These are phyloP conservation scores for Helicorthomorpha holstii DNA, from an alignment of 1,140 invertebrate species.

Conservation along the genomic window DNA sequence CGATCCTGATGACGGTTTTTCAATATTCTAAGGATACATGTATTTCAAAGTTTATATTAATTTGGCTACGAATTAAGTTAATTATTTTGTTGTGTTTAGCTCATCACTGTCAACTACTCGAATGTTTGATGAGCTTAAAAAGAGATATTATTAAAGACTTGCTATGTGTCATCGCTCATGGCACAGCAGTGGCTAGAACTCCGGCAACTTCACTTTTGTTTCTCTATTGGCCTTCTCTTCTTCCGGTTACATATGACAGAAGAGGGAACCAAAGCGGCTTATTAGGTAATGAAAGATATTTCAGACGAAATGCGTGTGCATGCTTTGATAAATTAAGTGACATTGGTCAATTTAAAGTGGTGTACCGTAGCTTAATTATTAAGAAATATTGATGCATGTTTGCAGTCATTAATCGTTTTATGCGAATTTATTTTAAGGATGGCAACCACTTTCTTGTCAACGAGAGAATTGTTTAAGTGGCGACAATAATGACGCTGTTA, in stretches of 20 bases:
- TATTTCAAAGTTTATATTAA: conserved; percentile 24
- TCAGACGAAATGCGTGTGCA: too few species aligned
- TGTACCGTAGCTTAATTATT: background rate
- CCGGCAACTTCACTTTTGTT: conserved; percentile 92
- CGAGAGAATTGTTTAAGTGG: conserved; percentile 17
- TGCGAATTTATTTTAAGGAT: too few species aligned
- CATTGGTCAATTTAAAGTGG: background rate
- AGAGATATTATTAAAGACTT: conserved; percentile 78
- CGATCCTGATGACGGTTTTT: conserved; percentile 93
- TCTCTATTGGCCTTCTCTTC: conserved; percentile 98
- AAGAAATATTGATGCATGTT: background rate
- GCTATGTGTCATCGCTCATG: conserved; percentile 90
- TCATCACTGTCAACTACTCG: conserved; percentile 83
- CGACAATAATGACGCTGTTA: conserved; percentile 19
- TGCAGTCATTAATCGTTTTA: too few species aligned
- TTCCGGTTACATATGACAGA: conserved; percentile 79
- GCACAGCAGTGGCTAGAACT: conserved; percentile 70
- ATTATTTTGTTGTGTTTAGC: conserved; percentile 34
- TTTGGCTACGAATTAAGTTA: too few species aligned
- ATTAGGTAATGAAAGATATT: conserved; percentile 40
- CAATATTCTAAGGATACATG: conserved; percentile 85
- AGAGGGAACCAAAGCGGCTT: conserved; percentile 76
- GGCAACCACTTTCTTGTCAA: conserved; percentile 19
- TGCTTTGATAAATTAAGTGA: too few species aligned
- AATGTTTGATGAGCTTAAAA: conserved; percentile 86